A percentile compares a stretch with the other conserved stretches of the same genome.
phyloP scores from a whole-genome alignment of 2,113 vertebrate genomes.

The Oryzias curvinotus region DNA sequence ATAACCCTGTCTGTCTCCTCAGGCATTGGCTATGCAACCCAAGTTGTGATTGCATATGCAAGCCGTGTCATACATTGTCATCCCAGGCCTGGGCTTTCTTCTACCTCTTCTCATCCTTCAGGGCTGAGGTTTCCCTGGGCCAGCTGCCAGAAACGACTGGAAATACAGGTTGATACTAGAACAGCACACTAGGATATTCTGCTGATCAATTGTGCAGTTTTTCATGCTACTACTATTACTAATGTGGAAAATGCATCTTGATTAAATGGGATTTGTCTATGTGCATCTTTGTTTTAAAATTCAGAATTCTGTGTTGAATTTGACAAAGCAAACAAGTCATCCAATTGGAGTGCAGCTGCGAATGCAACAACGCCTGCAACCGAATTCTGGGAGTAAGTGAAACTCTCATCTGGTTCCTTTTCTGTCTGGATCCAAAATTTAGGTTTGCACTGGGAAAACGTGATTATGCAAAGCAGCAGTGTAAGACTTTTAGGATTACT shows the following conservation, averaged over 20 bases:
- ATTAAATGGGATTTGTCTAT: not conserved
- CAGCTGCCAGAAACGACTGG: slow-evolving; percentile 84
- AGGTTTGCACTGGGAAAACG: not conserved
- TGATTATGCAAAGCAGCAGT: not conserved
- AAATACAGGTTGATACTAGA: slow-evolving; percentile 81
- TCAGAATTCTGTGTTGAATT: slow-evolving; percentile 83
- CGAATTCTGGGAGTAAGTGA: slow-evolving; percentile 93
- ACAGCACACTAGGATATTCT: not conserved
- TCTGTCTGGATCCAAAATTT: not conserved
- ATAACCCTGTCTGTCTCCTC: slow-evolving; percentile 16
- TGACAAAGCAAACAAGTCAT: slow-evolving; percentile 68
- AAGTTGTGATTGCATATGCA: slow-evolving; percentile 70
- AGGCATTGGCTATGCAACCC: slow-evolving; percentile 72
- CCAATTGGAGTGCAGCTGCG: slow-evolving; percentile 59
- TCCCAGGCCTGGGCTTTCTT: slow-evolving; percentile 81
- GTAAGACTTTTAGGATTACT: not conserved
- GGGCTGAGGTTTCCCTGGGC: slow-evolving; percentile 84
- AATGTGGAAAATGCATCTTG: not conserved
- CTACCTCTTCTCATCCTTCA: slow-evolving; percentile 90
- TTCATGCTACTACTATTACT: not conserved
- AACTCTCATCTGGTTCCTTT: slow-evolving; percentile 11
- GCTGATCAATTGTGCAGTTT: not conserved
- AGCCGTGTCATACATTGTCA: slow-evolving; percentile 73
- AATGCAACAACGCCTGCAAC: slow-evolving; percentile 84
- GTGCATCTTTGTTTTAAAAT: slow-evolving; percentile 7